Evolutionary conservation across 2,888 invertebrate genomes (phyloP), one percentile per base, ranked within the genome.

Genomic region (Lasioglossum zephyrum): DNA sequence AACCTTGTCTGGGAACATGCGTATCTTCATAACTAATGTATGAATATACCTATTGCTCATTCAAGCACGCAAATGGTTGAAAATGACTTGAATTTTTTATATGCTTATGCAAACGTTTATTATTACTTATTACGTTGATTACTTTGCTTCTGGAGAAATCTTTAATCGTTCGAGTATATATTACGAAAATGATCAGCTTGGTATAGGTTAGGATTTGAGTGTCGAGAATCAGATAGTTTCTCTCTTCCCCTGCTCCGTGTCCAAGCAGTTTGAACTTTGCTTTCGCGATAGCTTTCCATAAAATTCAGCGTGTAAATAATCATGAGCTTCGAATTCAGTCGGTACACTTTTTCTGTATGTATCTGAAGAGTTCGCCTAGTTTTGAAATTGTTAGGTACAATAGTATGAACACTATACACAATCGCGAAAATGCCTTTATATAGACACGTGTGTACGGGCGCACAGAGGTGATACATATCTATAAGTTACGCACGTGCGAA

Each of bases 121-220:
- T n/a, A 57, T n/a, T n/a, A 11, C n/a, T 57, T 11, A n/a, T 16
- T 18, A 18, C 16, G 16, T 63, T 63, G 1, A 16, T 63, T 63
- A 31, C n/a, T 31, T 18, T 6, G 18, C 8, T 31, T 36, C 8
- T 31, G 31, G 41, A 3, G 4, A 31, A 9, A n/a, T 22, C n/a
- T 69, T 69, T 16, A n/a, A 49, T n/a, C 11, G 22, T 72, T 75
- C 11, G 18, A 31, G 8, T 18, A 11, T 22, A 4, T 18, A 11
- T 22, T 6, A n/a, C 18, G 22, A 18, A 36, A 47, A 76, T 57
- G 49, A 9, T 16, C 9, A 16, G 13, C 16, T 26, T 53, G 9
- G 79, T 79, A 44, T 75, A 86, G 77, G 83, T 86, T 86, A 87
- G 82, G 18, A 49, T 83, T 72, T 18, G 5, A 49, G 8, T 72